Evolutionary conservation across 2,888 invertebrate genomes (phyloP), one percentile per base, ranked within the genome.

Genomic region (Ashinkailepas kermadecensis): DNA sequence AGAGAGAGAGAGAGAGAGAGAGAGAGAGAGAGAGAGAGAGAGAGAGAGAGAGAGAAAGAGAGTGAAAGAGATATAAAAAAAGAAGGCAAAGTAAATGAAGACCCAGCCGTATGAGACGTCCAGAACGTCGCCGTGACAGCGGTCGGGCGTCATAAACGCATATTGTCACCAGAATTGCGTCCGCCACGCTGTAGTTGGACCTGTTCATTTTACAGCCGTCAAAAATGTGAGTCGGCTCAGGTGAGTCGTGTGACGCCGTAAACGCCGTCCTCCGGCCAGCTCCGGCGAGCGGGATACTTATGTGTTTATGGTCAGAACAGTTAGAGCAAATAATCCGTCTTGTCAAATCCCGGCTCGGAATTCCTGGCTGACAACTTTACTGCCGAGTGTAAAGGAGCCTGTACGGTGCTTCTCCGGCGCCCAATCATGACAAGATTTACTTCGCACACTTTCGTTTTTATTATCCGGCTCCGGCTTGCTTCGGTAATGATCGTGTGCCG

Each of bases 361-460:
- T 70, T 25, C 39, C 39, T 39, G 12, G 13, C 23, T 11, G 70
- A 70, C 70, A 70, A 25, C 39, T 70, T 70, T 70, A 70, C 70
- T 12, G 70, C 70, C 70, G 13, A 39, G 70, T 25, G 15, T 39
- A 39, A 39, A 39, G 70, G 15, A 15, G 23, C 10, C 23, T 3
- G 39, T 4, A 25, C 70, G 39, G 70, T 39, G 10, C 70, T 13
- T 39, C 70, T 9, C 39, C 39, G 21, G 15, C 39, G 21, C 70
- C 39, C 70, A 25, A 70, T 70, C 70, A 70, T 39, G 70, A 70
- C 25, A 39, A 70, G 70, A 70, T 70, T 70, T 70, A 70, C 70
- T 25, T 23, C 70, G 13, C 70, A 39, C 70, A 70, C 70, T 70
- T 70, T 70, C 70, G 70, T 70, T 70, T 70, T 70, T 70, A 70